Evolutionary conservation across 2,888 invertebrate genomes (phyloP), one percentile per base, ranked within the genome.

Genomic region (Gandaritis pyraliata): DNA sequence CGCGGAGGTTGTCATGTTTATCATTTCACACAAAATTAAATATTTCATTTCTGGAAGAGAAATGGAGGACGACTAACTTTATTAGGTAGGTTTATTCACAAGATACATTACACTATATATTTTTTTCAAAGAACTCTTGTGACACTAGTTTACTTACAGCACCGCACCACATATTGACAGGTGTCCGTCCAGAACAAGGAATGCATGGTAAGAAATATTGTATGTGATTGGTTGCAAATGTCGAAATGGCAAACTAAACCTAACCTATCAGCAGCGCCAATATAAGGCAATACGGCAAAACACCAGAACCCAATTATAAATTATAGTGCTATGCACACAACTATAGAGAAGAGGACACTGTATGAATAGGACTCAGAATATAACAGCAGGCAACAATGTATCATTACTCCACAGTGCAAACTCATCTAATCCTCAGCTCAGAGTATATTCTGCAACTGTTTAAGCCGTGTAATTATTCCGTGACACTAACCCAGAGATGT

Each of bases 401-500:
- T 70, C 66, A 73, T 73, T 64, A 70, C 68, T 65, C 69, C 67
- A 72, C 75, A 74, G 67, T 74, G 72, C 66, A 70, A 67, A 70
- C 68, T 65, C 59, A 62, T 69, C 72, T 80, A 77, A 81, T 78
- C 76, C 75, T 61, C 58, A 61, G 69, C 67, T 71, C 65, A 63
- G 62, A 64, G 65, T 71, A 61, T 70, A 71, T 73, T 76, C 72
- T 74, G 68, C 70, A 69, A 70, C 64, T 69, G 72, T 68, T 75
- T 74, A 72, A 73, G 71, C 73, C 65, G 70, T 30, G 67, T 76
- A 74, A 78, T 80, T 78, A 78, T 73, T 65, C 52, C 58, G 58
- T 70, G 72, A 74, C 73, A 73, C 71, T 66, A 69, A 68, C 67
- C 63, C 64, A 61, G 64, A 74, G 68, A 71, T 68, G 48, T 58